Evolutionary conservation across 2,888 invertebrate genomes (phyloP), one percentile per base, ranked within the genome.

Genomic region (Mimumesa dahlbomi): DNA sequence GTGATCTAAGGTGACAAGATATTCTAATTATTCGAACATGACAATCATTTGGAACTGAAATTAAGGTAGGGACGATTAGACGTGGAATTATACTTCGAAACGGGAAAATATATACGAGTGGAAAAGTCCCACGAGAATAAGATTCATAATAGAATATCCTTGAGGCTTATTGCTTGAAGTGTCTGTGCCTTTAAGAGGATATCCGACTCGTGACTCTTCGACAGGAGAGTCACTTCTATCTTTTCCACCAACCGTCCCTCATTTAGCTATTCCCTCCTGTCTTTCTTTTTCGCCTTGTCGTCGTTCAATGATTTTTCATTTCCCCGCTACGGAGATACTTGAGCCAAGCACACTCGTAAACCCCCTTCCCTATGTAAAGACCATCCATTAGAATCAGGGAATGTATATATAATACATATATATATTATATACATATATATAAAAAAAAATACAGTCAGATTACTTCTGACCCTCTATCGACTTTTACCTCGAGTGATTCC

Each of bases 271-370:
- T 34, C 49, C 43, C 50, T 34, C 40, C 46, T 45, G 40, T 50
- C 38, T 42, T 59, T 46, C 46, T 43, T 43, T 13, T 38, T 9
- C 61, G n/a, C 46, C 64, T 38, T 53, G 29, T 45, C 52, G 65
- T 50, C 61, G 70, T 69, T 71, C 70, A 79, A 76, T 79, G 70
- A 76, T 79, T 79, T 73, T 76, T 78, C 75, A 69, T 71, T 69
- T 75, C 69, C 64, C 75, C 69, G 46, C 54, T 21, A 65, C 71
- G 61, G 63, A 40, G 75, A 69, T 62, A 64, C 77, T 78, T 43
- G 42, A 77, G 42, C 52, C 57, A 64, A 78, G 78, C 58, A 69
- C 64, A 64, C 77, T 77, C 72, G 46, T 69, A 69, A 34, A 61
- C 54, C 59, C 56, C 34, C 38, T 59, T 49, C 34, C 58, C 21